A percentile compares a stretch with the other conserved stretches of the same genome.
Conservation (phyloP, 1,140 invertebrate species). For the Drosophila auraria region DNA sequence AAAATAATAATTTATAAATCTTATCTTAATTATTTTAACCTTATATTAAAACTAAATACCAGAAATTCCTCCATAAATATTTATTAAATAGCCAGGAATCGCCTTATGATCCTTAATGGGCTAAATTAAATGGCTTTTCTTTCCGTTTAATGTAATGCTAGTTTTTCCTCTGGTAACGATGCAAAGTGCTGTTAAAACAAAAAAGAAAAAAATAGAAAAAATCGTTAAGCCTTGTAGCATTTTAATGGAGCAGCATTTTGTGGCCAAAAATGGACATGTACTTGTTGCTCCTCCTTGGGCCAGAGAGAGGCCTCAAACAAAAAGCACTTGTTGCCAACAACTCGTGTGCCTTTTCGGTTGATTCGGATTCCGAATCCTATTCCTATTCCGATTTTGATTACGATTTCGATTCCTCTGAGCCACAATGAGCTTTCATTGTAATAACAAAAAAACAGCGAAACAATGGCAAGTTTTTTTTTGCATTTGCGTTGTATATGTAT, state of each 20-base stretch:
- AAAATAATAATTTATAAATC: too few species aligned
- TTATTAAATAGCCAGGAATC: neutral
- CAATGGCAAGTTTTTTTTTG: slow-evolving; percentile 61
- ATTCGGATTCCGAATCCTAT: slow-evolving; percentile 3
- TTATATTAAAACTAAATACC: neutral
- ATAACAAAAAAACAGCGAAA: slow-evolving; percentile 72
- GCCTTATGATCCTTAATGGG: slow-evolving; percentile 22
- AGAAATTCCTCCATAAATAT: neutral
- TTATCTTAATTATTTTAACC: neutral
- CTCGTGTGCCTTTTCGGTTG: slow-evolving; percentile 28
- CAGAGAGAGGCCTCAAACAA: slow-evolving; percentile 21
- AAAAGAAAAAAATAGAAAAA: neutral
- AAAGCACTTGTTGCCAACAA: slow-evolving; percentile 70
- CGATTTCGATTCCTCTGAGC: slow-evolving; percentile 34
- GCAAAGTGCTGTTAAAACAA: slow-evolving; percentile 19
- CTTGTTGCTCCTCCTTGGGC: slow-evolving; percentile 18
- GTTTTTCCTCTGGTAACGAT: slow-evolving; percentile 3
- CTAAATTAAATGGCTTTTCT: slow-evolving; percentile 21
- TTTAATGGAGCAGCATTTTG: slow-evolving; percentile 73
- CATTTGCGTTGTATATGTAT: slow-evolving; percentile 15
- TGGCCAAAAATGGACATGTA: slow-evolving; percentile 73
- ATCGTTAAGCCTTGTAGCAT: slow-evolving; percentile 56
- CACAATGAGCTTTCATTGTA: slow-evolving; percentile 80
- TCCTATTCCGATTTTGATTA: slow-evolving; percentile 19
- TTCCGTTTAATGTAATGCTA: neutral